These are phyloP conservation scores for Enteromius viviparus DNA, from an alignment of 2,797 vertebrate species.

Conservation along the genomic window DNA sequence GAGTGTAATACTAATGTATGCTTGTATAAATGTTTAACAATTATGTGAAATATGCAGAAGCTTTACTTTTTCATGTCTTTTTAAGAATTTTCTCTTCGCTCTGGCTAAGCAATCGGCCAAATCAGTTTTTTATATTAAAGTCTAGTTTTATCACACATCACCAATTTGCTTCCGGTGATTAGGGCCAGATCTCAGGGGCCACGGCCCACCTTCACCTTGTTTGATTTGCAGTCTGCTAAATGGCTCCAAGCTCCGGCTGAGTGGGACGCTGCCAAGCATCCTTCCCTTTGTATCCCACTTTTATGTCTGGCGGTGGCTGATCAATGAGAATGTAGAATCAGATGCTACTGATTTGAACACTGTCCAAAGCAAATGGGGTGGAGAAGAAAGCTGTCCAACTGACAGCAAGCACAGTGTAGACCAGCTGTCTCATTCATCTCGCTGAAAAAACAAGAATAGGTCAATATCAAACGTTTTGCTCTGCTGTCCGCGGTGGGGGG, in stretches of 20 bases:
- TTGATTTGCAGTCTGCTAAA: constrained; percentile 40
- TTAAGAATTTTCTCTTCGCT: constrained; percentile 21
- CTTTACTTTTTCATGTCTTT: constrained; percentile 18
- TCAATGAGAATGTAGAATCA: constrained; percentile 54
- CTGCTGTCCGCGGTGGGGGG: neutral
- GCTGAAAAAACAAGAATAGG: constrained; percentile 6
- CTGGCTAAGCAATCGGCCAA: neutral
- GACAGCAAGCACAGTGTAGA: constrained; percentile 38
- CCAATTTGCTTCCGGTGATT: constrained; percentile 16
- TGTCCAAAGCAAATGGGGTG: constrained; percentile 40
- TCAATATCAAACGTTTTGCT: constrained; percentile 51
- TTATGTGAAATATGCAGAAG: constrained; percentile 32
- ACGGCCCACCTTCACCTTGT: constrained; percentile 22
- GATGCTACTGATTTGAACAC: constrained; percentile 45
- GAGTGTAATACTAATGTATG: constrained; percentile 18
- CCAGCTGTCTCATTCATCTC: constrained; percentile 51
- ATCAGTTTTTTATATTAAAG: constrained; percentile 26
- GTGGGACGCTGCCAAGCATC: constrained; percentile 47
- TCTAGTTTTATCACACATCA: constrained; percentile 39
- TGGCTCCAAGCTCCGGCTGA: constrained; percentile 23
- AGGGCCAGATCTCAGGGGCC: constrained; percentile 20
- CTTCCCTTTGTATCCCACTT: constrained; percentile 44
- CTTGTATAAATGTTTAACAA: constrained; percentile 42
- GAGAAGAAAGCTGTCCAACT: constrained; percentile 40
- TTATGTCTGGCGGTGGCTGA: constrained; percentile 49